These are phyloP conservation scores for Apostichopus japonicus DNA, from an alignment of 35 echinoderm and acorn worm genomes.

Conservation along the genomic window DNA sequence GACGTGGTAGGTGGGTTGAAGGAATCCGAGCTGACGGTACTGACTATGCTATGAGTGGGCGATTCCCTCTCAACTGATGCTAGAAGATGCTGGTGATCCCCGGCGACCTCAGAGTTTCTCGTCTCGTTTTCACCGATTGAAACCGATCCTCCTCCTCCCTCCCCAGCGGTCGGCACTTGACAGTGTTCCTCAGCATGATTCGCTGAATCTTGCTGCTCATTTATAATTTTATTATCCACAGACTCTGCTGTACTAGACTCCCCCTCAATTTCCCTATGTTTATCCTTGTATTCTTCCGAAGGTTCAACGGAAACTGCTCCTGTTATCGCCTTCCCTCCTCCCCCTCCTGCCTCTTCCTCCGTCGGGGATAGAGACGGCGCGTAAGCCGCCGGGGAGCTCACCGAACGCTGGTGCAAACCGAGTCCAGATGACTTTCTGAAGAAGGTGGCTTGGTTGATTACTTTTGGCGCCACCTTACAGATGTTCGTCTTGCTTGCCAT, in stretches of 20 bases:
- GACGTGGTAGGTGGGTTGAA: conserved; percentile 27
- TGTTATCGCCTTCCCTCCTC: not conserved
- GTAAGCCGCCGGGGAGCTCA: not conserved
- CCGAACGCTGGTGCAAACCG: conserved; percentile 18
- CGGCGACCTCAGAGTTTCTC: too few relatives aligned
- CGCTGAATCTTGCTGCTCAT: too few relatives aligned
- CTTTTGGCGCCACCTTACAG: not conserved
- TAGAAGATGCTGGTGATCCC: not conserved
- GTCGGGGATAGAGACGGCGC: conserved; percentile 9
- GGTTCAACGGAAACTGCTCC: not conserved
- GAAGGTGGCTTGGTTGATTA: conserved; percentile 26
- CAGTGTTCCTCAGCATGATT: too few relatives aligned
- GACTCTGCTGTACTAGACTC: not conserved
- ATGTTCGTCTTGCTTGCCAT: conserved; percentile 41
- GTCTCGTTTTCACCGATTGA: too few relatives aligned
- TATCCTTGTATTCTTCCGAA: not conserved
- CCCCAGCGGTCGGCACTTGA: too few relatives aligned
- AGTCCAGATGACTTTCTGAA: conserved; percentile 21
- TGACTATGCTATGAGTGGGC: conserved; percentile 28
- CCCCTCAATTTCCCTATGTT: not conserved
- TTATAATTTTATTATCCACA: not conserved
- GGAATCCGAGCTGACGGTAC: conserved; percentile 36
- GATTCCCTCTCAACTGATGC: not conserved
- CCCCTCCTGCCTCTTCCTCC: conserved; percentile 23
- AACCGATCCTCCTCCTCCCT: too few relatives aligned